Conservation (phyloP, 2,113 vertebrate genomes). For the Regulus satrapa region DNA sequence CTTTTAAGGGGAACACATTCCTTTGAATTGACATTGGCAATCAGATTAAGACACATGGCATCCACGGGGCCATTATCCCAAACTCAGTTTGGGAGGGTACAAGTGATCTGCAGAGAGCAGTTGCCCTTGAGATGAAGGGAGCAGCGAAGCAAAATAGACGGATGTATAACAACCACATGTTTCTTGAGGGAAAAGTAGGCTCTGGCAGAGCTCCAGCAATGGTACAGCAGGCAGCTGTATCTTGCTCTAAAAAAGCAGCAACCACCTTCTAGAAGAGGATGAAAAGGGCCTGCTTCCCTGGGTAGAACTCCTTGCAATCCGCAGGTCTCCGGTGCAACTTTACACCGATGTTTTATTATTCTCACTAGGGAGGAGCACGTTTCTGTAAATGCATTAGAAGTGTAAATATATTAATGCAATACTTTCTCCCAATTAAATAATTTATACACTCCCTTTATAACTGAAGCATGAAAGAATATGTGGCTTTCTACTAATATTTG, state of each 20-base stretch:
- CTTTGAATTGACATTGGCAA: slow-evolving; percentile 71
- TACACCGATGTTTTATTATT: slow-evolving; percentile 5
- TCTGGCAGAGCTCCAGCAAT: slow-evolving; percentile 58
- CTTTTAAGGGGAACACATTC: slow-evolving; percentile 54
- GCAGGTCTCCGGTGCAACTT: not conserved
- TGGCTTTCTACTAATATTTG: slow-evolving; percentile 60
- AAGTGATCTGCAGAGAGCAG: slow-evolving; percentile 70
- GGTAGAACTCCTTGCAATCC: not conserved
- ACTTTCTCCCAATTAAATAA: slow-evolving; percentile 69
- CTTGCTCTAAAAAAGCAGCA: slow-evolving; percentile 11
- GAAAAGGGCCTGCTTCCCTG: not conserved
- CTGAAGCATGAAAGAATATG: slow-evolving; percentile 39
- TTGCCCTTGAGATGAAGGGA: slow-evolving; percentile 70
- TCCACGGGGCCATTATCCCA: slow-evolving; percentile 59
- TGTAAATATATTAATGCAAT: slow-evolving; percentile 75
- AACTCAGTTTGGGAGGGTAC: slow-evolving; percentile 46
- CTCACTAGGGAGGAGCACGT: slow-evolving; percentile 34
- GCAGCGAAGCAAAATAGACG: not conserved
- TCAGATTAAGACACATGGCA: slow-evolving; percentile 48
- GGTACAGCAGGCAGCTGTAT: slow-evolving; percentile 35
- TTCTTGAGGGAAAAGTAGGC: slow-evolving; percentile 48
- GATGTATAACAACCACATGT: slow-evolving; percentile 23
- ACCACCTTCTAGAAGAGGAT: not conserved
- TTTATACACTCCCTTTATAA: slow-evolving; percentile 56
- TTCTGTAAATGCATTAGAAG: slow-evolving; percentile 55